phyloP scores from a whole-genome alignment of 2,113 vertebrate species.

The Dromiciops gliroides region DNA sequence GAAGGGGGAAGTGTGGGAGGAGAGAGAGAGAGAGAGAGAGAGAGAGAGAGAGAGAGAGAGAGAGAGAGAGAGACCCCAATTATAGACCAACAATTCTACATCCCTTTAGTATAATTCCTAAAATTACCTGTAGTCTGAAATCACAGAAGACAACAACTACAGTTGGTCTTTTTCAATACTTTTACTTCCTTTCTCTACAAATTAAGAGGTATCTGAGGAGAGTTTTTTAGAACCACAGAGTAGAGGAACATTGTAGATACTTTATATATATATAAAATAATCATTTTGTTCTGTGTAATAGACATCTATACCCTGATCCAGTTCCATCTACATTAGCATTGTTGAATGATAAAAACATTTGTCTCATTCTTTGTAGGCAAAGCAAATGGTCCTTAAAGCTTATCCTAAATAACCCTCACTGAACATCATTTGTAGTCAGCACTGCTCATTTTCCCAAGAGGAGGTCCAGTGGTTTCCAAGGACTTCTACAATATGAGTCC shows the following conservation, averaged over 20 bases:
- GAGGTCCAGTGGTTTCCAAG: background rate
- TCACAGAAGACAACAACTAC: background rate
- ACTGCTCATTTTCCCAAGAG: background rate
- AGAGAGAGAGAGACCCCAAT: background rate
- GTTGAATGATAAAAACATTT: background rate
- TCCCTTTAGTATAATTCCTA: background rate
- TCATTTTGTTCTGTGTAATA: background rate
- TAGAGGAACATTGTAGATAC: background rate
- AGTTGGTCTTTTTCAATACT: background rate
- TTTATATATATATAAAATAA: background rate
- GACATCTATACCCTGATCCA: background rate
- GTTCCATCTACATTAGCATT: background rate
- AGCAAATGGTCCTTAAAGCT: background rate
- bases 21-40: background rate
- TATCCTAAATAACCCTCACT: background rate
- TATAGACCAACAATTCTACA: background rate
- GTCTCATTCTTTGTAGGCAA: background rate
- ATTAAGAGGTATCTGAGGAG: background rate
- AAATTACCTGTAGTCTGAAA: background rate
- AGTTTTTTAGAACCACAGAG: background rate
- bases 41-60: rapidly evolving
- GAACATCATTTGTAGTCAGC: background rate
- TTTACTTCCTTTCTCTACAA: background rate
- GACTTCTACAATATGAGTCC: background rate
- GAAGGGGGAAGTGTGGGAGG: background rate